phyloP scores from a whole-genome alignment of 2,888 invertebrate species.

The Nomada flava region DNA sequence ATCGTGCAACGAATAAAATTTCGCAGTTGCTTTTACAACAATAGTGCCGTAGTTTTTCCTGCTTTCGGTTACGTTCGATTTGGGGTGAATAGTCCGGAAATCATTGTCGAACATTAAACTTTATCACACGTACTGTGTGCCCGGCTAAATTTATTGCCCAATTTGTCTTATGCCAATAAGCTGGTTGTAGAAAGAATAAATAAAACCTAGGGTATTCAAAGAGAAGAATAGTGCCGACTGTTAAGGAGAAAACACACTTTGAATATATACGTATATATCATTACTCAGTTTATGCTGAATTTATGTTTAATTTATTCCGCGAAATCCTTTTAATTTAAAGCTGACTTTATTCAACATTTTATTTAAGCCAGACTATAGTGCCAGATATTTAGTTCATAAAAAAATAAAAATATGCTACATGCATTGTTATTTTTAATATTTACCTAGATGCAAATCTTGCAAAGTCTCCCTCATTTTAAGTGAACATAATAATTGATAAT shows the following conservation, averaged over 20 bases:
- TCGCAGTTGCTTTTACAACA: conserved; percentile 37
- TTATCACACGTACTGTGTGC: conserved; percentile 29
- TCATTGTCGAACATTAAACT: conserved; percentile 49
- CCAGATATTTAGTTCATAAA: background rate
- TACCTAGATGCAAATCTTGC: background rate
- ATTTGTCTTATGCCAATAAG: conserved; percentile 52
- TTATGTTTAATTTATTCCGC: too few relatives aligned
- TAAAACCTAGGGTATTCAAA: conserved; percentile 24
- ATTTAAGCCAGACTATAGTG: too few relatives aligned
- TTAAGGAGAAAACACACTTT: background rate
- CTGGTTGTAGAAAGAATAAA: conserved; percentile 16
- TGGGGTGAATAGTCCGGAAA: conserved; percentile 40
- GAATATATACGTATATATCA: background rate
- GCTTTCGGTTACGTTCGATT: conserved; percentile 20
- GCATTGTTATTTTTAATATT: background rate
- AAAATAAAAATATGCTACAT: background rate
- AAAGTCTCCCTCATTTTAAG: background rate
- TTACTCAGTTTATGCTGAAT: too few relatives aligned
- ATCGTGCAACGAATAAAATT: conserved; percentile 40
- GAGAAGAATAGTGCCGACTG: background rate
- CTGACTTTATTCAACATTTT: too few relatives aligned
- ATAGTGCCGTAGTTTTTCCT: background rate
- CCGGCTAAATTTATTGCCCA: conserved; percentile 35
- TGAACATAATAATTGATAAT: background rate
- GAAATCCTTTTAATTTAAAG: too few relatives aligned